Percentiles rank a stretch among this genome's conserved stretches.
Evolutionary conservation across 2,888 invertebrate genomes (phyloP).

Genomic region (Morpho helenor): DNA sequence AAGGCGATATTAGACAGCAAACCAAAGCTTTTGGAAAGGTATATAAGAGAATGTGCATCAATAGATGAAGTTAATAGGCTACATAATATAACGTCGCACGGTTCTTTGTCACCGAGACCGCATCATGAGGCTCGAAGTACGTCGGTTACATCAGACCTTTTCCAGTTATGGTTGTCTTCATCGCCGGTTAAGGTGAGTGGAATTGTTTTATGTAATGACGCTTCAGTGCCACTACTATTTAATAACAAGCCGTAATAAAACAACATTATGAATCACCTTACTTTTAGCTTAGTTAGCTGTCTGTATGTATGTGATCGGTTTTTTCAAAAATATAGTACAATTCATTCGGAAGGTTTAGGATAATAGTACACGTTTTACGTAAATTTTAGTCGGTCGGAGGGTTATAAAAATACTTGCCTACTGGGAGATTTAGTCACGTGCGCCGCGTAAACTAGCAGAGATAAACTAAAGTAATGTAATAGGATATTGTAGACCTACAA

Average conservation of each 20-base stretch:
- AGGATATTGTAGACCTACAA: too few relatives aligned
- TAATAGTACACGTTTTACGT: too few relatives aligned
- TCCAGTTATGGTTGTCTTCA: conserved; percentile 90
- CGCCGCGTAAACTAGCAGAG: too few relatives aligned
- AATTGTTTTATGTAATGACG: conserved; percentile 1
- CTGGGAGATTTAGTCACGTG: too few relatives aligned
- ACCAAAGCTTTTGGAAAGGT: conserved; percentile 85
- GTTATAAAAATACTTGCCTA: too few relatives aligned
- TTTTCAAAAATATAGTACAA: too few relatives aligned
- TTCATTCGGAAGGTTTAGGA: too few relatives aligned
- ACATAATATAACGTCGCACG: conserved; percentile 77
- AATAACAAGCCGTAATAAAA: background rate
- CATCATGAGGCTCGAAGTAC: conserved; percentile 80
- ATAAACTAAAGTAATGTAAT: too few relatives aligned
- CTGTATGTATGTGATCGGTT: too few relatives aligned
- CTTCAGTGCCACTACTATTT: background rate
- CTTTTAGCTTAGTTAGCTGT: too few relatives aligned
- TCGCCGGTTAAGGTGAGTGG: conserved; percentile 84
- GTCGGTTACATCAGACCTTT: conserved; percentile 90
- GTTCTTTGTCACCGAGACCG: conserved; percentile 67
- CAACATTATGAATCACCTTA: background rate
- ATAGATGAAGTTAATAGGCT: conserved; percentile 81
- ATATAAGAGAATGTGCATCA: conserved; percentile 87
- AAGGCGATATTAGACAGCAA: conserved; percentile 71
- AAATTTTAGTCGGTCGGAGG: too few relatives aligned